Conservation (phyloP, 2,888 invertebrate species). For the Elegia similella region DNA sequence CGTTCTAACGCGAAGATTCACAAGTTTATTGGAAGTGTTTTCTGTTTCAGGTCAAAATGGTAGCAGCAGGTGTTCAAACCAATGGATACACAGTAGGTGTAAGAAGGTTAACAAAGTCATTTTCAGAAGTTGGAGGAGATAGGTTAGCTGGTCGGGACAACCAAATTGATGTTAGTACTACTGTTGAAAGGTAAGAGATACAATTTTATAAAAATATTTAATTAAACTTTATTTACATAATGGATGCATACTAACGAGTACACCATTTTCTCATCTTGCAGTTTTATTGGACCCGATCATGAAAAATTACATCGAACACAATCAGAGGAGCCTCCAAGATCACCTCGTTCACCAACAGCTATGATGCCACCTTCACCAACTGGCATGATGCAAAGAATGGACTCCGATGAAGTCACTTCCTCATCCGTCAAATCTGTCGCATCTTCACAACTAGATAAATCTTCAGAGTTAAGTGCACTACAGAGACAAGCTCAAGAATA, state of each 20-base stretch:
- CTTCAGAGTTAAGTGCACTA: slow-evolving; percentile 64
- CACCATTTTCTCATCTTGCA: slow-evolving; percentile 42
- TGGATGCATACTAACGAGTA: no score
- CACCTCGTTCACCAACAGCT: slow-evolving; percentile 84
- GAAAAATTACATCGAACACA: slow-evolving; percentile 91
- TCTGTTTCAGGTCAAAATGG: slow-evolving; percentile 87
- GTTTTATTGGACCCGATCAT: slow-evolving; percentile 81
- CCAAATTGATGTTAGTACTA: slow-evolving; percentile 51
- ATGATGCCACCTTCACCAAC: slow-evolving; percentile 70
- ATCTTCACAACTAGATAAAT: slow-evolving; percentile 68
- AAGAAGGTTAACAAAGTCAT: slow-evolving; percentile 90
- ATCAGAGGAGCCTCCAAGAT: slow-evolving; percentile 91
- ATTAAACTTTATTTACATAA: no score
- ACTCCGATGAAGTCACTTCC: slow-evolving; percentile 70
- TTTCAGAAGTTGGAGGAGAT: slow-evolving; percentile 86
- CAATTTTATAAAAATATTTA: neutral
- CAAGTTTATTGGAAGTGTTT: neutral
- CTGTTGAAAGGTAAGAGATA: slow-evolving; percentile 60
- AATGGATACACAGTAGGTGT: slow-evolving; percentile 85
- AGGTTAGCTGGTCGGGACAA: slow-evolving; percentile 57
- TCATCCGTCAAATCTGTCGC: slow-evolving; percentile 69
- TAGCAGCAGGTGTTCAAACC: slow-evolving; percentile 94
- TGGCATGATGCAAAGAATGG: slow-evolving; percentile 50
- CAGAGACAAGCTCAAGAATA: slow-evolving; percentile 75
- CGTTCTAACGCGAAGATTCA: no score